phyloP scores from a whole-genome alignment of 1,140 invertebrate species.

The Telenomus remus region DNA sequence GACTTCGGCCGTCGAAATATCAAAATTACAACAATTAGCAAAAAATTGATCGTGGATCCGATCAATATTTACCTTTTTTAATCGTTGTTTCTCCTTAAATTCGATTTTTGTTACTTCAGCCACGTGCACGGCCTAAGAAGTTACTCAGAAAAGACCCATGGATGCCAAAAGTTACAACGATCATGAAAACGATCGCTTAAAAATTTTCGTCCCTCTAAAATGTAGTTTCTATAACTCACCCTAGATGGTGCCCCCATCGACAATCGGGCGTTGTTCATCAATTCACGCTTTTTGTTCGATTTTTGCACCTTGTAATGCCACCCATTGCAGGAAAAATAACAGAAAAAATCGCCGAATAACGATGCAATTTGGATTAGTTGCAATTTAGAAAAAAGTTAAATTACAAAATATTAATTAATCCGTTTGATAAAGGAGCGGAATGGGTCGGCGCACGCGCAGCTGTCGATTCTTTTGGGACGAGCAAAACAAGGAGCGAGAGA shows the following conservation, averaged over 20 bases:
- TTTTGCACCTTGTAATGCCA: too few species aligned
- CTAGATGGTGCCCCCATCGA: too few species aligned
- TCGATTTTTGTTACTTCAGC: constrained; percentile 8
- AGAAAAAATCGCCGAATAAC: too few species aligned
- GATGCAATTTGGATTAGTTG: neutral
- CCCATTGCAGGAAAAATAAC: too few species aligned
- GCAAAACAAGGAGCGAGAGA: neutral
- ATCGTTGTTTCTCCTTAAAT: constrained; percentile 12
- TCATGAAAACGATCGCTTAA: neutral
- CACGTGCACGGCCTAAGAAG: constrained; percentile 7
- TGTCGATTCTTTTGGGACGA: neutral
- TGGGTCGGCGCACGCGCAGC: neutral
- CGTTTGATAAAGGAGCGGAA: neutral
- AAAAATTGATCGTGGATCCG: neutral
- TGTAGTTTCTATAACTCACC: neutral
- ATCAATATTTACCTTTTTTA: constrained; percentile 2
- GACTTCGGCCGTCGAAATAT: too few species aligned
- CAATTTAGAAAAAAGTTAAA: neutral
- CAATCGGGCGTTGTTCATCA: too few species aligned
- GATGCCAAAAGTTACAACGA: neutral
- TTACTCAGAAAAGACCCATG: constrained; percentile 1
- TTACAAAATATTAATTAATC: neutral
- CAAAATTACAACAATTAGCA: neutral
- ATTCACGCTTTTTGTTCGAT: too few species aligned
- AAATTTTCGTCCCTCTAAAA: neutral